Conservation (phyloP, 1,140 invertebrate genomes). For the Drosophila punjabiensis region DNA sequence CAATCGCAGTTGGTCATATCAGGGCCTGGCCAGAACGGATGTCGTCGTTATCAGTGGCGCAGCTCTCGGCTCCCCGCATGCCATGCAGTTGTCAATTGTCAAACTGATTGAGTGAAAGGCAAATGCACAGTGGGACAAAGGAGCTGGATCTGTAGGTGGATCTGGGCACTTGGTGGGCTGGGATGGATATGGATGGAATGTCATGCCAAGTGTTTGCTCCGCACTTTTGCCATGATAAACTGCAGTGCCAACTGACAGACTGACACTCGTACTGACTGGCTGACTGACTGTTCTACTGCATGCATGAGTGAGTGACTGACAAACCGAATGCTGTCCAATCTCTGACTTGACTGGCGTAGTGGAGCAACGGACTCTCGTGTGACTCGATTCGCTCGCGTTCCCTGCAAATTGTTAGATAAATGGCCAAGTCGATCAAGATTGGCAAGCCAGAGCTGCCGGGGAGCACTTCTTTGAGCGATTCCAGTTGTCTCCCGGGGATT, state of each 20-base stretch:
- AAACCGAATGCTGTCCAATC: constrained; percentile 37
- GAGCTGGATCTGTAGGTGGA: constrained; percentile 5
- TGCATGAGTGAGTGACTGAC: constrained; percentile 32
- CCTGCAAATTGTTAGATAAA: constrained; percentile 69
- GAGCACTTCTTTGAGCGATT: constrained; percentile 38
- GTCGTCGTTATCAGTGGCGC: constrained; percentile 57
- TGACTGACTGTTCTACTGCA: constrained; percentile 29
- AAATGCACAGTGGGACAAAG: constrained; percentile 41
- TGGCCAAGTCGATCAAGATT: constrained; percentile 65
- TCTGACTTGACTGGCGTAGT: constrained; percentile 29
- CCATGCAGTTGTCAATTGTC: constrained; percentile 70
- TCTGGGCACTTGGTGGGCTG: neutral
- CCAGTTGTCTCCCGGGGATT: constrained; percentile 24
- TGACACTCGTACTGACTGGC: constrained; percentile 28
- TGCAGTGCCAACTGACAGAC: constrained; percentile 33
- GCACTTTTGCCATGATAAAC: constrained; percentile 47
- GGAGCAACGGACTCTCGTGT: constrained; percentile 32
- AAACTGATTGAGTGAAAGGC: constrained; percentile 73
- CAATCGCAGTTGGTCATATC: constrained; percentile 23
- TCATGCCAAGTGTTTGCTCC: constrained; percentile 22
- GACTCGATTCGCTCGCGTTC: constrained; percentile 34
- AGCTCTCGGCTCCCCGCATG: constrained; percentile 32
- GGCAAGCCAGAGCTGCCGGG: constrained; percentile 36
- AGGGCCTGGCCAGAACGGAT: constrained; percentile 32
- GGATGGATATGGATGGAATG: constrained; percentile 7